Percentiles rank a stretch among this genome's conserved stretches.
Evolutionary conservation across 2,888 invertebrate species (phyloP).

Genomic region (Elysia crispata): DNA sequence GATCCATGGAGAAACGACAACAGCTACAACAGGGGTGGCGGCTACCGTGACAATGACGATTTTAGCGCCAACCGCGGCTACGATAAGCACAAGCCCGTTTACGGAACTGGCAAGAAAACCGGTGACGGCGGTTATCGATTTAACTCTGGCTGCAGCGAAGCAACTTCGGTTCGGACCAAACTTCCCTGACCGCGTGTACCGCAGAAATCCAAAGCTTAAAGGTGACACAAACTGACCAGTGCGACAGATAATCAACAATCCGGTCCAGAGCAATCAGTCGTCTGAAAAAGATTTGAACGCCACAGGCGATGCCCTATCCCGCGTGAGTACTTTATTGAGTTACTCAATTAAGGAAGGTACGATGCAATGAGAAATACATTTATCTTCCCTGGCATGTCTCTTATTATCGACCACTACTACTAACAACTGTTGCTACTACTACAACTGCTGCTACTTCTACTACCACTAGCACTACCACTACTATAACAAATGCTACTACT

Average conservation of each 20-base stretch:
- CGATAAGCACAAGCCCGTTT: background rate
- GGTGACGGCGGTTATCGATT: background rate
- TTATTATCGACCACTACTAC: conserved; percentile 2
- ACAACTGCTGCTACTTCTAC: conserved; percentile 34
- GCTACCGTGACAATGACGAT: background rate
- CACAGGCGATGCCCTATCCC: conserved; percentile 3
- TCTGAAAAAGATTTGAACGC: conserved; percentile 9
- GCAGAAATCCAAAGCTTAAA: background rate
- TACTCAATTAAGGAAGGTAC: background rate
- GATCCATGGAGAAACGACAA: background rate
- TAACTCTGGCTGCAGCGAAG: background rate
- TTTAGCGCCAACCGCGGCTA: background rate
- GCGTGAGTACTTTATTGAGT: background rate
- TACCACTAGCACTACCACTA: background rate
- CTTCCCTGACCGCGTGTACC: background rate
- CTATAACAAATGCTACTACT: background rate
- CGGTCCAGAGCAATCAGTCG: conserved; percentile 25
- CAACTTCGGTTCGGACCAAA: background rate
- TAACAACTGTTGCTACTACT: conserved; percentile 2
- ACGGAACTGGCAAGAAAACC: background rate
- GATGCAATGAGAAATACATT: background rate
- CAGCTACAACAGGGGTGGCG: background rate
- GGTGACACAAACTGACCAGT: background rate
- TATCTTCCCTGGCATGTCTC: background rate
- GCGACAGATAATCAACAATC: conserved; percentile 4